Evolutionary conservation across 2,888 invertebrate genomes (phyloP), one percentile per base, ranked within the genome.

Genomic region (Galerucella nymphaeae): DNA sequence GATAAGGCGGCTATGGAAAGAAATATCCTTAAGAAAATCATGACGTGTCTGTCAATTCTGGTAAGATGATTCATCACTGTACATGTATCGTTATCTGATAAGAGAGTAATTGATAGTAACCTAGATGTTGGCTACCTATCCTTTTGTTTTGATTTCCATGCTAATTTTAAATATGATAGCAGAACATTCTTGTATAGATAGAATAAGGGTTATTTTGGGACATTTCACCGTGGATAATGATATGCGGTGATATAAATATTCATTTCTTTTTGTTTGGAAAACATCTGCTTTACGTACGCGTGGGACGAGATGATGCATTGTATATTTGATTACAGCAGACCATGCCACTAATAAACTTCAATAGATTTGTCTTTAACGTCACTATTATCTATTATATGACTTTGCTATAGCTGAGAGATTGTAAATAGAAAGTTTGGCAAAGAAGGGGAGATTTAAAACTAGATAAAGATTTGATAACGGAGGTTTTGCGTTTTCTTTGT

Each of bases 31-130:
- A 87, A 87, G 85, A 90, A 90, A 87, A 90, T 93, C 89, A 92
- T 91, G 90, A 90, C 92, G 89, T 93, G 93, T 90, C 90, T 93
- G 85, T 92, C 93, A 85, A 91, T 93, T 89, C 90, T 92, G 92
- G 93, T 93, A 91, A 90, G 89, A 75, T 88, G 85, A 85, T 83
- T 85, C 83, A 86, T 85, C 66, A 62, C n/a, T 66, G 70, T 67
- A 42, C 18, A 53, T 41, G 14, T 41, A 45, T 67, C 23, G 48
- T 59, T 67, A 67, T 62, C 67, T 67, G 67, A 67, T 67, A 67
- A 67, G 23, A 59, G 38, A 59, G 14, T 42, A 67, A 58, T 67
- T 58, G 23, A 41, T 42, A 48, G 71, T 82, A 83, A 82, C 82
- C 82, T 82, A 76, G 75, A 76, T 76, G 75, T 66, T 53, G 71